Conservation (phyloP, 2,888 invertebrate genomes). For the Monochamus alternatus region DNA sequence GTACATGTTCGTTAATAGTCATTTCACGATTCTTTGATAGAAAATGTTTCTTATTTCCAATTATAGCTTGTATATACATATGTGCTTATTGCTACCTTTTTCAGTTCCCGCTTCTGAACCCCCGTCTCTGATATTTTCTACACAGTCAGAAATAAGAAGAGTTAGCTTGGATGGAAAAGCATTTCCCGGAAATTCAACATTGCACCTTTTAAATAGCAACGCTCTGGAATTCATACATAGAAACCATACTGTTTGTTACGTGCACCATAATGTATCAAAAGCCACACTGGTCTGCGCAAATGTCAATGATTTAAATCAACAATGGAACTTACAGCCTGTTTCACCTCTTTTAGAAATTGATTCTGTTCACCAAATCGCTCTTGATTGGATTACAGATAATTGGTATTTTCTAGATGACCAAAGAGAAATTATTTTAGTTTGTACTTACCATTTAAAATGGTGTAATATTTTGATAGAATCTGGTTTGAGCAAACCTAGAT, state of each 20-base stretch:
- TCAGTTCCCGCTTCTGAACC: slow-evolving; percentile 78
- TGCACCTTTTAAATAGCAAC: slow-evolving; percentile 69
- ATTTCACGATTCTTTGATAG: no score
- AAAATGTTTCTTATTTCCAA: no score
- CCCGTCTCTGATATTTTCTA: slow-evolving; percentile 80
- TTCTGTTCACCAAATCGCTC: slow-evolving; percentile 81
- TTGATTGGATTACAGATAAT: slow-evolving; percentile 90
- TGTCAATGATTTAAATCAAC: slow-evolving; percentile 77
- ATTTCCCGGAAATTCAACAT: slow-evolving; percentile 68
- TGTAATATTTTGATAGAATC: slow-evolving; percentile 83
- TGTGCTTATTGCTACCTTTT: slow-evolving; percentile 39
- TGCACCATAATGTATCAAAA: slow-evolving; percentile 77
- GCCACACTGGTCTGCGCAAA: slow-evolving; percentile 77
- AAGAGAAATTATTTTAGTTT: slow-evolving; percentile 60
- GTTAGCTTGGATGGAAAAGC: slow-evolving; percentile 74
- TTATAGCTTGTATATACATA: no score
- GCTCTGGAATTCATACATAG: slow-evolving; percentile 80
- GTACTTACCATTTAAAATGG: slow-evolving; percentile 72
- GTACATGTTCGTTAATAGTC: not conserved
- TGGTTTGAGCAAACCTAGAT: slow-evolving; percentile 76
- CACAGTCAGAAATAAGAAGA: slow-evolving; percentile 78
- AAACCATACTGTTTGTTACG: slow-evolving; percentile 81
- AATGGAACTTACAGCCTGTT: slow-evolving; percentile 76
- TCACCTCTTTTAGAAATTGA: slow-evolving; percentile 76
- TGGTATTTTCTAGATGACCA: slow-evolving; percentile 84